phyloP scores from a whole-genome alignment of 2,888 invertebrate genomes.

The Drosophila engyochracea region DNA sequence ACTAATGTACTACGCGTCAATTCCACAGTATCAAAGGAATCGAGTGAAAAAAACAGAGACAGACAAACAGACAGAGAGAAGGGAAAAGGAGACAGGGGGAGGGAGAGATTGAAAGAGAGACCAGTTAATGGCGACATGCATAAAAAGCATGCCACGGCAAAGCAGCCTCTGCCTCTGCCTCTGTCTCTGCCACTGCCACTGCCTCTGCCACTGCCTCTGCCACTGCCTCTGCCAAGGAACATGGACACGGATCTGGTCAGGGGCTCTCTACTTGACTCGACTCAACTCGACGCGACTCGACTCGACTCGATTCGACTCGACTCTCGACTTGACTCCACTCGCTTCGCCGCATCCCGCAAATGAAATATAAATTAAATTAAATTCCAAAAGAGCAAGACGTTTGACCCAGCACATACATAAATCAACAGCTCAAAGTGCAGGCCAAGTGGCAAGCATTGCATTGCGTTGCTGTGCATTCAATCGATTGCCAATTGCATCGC shows the following conservation, averaged over 20 bases:
- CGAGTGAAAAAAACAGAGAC: slow-evolving; percentile 7
- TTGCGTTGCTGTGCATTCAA: slow-evolving; percentile 39
- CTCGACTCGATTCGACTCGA: slow-evolving; percentile 12
- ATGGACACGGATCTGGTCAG: slow-evolving; percentile 19
- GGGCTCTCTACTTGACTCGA: slow-evolving; percentile 19
- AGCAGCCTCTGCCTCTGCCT: slow-evolving; percentile 24
- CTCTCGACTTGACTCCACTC: slow-evolving; percentile 18
- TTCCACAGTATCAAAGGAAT: slow-evolving; percentile 58
- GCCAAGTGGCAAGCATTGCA: slow-evolving; percentile 54
- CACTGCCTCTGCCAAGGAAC: slow-evolving; percentile 14
- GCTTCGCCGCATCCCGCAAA: slow-evolving; percentile 43
- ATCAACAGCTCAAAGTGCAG: slow-evolving; percentile 71
- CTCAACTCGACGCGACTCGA: slow-evolving; percentile 10
- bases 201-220: no score
- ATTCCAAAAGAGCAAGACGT: slow-evolving; percentile 68
- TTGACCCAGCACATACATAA: slow-evolving; percentile 59
- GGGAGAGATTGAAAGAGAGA: slow-evolving; percentile 11
- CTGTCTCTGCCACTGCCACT: slow-evolving; percentile 18
- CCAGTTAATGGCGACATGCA: slow-evolving; percentile 72
- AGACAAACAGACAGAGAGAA: neutral
- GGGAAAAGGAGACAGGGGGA: neutral
- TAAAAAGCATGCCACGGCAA: slow-evolving; percentile 51
- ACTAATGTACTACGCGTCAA: slow-evolving; percentile 54
- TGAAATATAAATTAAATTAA: slow-evolving; percentile 80
- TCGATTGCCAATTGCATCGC: slow-evolving; percentile 17